These are phyloP conservation scores for Enchytraeus crypticus DNA, from an alignment of 2,888 invertebrate genomes.

Conservation along the genomic window DNA sequence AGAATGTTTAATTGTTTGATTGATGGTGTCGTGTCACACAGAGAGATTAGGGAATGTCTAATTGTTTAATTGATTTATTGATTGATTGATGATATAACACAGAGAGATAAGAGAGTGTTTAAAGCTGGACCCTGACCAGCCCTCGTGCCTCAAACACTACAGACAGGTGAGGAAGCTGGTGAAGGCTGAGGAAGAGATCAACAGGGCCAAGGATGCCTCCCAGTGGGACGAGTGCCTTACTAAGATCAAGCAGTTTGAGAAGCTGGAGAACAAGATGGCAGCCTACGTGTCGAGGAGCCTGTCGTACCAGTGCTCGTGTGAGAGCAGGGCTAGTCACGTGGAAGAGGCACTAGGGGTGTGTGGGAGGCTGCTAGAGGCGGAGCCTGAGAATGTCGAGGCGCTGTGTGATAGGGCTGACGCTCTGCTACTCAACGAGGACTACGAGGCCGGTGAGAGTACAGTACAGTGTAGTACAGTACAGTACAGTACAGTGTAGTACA, in stretches of 20 bases:
- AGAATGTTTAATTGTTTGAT: too few relatives aligned
- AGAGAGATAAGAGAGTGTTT: constrained; percentile 91
- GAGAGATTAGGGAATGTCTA: too few relatives aligned
- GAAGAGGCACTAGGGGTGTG: constrained; percentile 69
- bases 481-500: too few relatives aligned
- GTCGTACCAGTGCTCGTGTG: neutral
- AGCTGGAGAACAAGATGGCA: constrained; percentile 53
- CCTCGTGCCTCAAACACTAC: constrained; percentile 87
- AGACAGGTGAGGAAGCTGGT: constrained; percentile 89
- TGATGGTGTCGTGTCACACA: too few relatives aligned
- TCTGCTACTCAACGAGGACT: constrained; percentile 77
- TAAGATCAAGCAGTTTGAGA: constrained; percentile 58
- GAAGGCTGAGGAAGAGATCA: constrained; percentile 54
- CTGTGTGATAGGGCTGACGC: constrained; percentile 88
- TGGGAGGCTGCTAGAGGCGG: constrained; percentile 66
- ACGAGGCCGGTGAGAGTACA: constrained; percentile 69
- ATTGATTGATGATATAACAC: too few relatives aligned
- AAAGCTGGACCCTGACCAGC: constrained; percentile 93
- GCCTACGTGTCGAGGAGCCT: neutral
- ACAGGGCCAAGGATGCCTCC: constrained; percentile 48
- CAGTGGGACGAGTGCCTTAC: constrained; percentile 43
- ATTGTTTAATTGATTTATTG: too few relatives aligned
- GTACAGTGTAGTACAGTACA: too few relatives aligned
- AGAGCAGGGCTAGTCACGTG: too few relatives aligned
- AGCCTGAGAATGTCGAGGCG: constrained; percentile 61